phyloP scores from a whole-genome alignment of 2,797 vertebrate genomes.

The Decapterus maruadsi region DNA sequence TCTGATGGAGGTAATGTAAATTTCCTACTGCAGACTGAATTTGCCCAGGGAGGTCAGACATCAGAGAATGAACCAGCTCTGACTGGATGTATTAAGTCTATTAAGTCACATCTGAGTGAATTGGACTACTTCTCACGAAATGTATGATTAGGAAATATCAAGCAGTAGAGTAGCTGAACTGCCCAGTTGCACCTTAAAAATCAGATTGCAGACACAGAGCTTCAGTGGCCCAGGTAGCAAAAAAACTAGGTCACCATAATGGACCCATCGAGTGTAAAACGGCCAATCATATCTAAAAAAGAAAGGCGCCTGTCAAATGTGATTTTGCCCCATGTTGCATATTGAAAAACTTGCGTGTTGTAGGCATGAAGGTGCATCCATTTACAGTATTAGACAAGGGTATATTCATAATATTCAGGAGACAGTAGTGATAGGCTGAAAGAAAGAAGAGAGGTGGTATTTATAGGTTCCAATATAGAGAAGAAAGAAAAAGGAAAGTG shows the following conservation, averaged over 20 bases:
- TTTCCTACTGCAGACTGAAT: not conserved
- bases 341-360: constrained; percentile 14
- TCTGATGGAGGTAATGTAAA: not conserved
- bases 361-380: constrained; percentile 11
- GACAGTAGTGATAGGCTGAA: constrained; percentile 23
- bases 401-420: constrained; percentile 7
- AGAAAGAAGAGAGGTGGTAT: not conserved
- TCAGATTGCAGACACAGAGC: not conserved
- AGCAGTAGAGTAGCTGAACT: not conserved
- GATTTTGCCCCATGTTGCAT: constrained; percentile 56
- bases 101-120: not conserved
- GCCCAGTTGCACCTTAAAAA: constrained; percentile 1
- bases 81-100: not conserved
- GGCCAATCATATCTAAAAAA: constrained; percentile 21
- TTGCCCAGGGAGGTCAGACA: not conserved
- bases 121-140: not conserved
- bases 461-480: constrained; percentile 15
- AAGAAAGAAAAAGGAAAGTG: constrained; percentile 8
- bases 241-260: not conserved
- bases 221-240: not conserved
- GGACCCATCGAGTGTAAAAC: not conserved
- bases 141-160: not conserved
- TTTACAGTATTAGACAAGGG: constrained; percentile 43
- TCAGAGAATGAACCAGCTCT: not conserved
- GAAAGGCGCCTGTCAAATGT: constrained; percentile 47